These are phyloP conservation scores for Eupeodes corollae DNA, from an alignment of 1,140 invertebrate species.

Conservation along the genomic window DNA sequence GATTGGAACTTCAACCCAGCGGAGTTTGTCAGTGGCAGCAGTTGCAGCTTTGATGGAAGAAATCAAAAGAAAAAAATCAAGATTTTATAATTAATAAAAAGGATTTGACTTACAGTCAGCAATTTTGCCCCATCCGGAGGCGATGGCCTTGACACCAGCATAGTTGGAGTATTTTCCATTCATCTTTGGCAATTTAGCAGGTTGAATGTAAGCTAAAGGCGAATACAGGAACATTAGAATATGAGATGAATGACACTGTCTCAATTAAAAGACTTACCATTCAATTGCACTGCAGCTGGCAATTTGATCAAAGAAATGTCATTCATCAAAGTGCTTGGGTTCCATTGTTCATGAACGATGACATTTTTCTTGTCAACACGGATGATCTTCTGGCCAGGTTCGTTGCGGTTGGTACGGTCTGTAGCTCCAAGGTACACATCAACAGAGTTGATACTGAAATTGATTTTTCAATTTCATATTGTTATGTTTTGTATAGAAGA, in stretches of 20 bases:
- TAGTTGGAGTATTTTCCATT: conserved; percentile 13
- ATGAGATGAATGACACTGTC: background rate
- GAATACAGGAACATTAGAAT: background rate
- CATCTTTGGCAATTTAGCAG: conserved; percentile 19
- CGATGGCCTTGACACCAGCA: conserved; percentile 9
- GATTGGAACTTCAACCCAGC: conserved; percentile 14
- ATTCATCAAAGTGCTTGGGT: conserved; percentile 8
- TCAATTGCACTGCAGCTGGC: conserved; percentile 17
- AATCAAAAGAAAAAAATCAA: background rate
- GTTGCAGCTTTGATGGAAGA: conserved; percentile 6
- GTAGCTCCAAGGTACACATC: conserved; percentile 26
- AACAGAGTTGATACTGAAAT: conserved; percentile 15
- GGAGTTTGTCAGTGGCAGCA: conserved; percentile 14
- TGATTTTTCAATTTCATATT: too few relatives aligned
- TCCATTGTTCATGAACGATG: conserved; percentile 15
- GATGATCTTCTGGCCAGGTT: conserved; percentile 18
- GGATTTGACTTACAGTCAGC: conserved; percentile 15
- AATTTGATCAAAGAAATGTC: conserved; percentile 27
- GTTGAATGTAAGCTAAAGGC: conserved; percentile 12
- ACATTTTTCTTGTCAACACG: conserved; percentile 19
- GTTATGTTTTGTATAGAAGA: background rate
- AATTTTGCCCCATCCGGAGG: conserved; percentile 27
- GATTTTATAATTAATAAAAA: background rate
- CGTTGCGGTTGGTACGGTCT: conserved; percentile 17
- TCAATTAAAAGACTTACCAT: conserved; percentile 5